Conservation (phyloP, 2,113 vertebrate species). For the Panthera leo region DNA sequence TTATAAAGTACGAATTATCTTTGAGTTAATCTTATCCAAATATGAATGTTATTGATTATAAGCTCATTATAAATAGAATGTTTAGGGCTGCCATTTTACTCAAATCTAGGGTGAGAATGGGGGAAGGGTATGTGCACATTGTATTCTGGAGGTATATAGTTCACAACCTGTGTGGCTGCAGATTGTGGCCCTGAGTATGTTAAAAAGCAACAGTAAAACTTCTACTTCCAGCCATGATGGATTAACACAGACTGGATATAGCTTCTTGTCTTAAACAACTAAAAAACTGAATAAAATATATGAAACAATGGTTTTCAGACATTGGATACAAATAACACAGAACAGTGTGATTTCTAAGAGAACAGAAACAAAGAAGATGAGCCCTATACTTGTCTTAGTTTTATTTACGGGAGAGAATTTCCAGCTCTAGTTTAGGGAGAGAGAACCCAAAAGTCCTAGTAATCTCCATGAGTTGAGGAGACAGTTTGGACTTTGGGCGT, state of each 20-base stretch:
- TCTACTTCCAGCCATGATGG: neutral
- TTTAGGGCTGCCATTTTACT: constrained; percentile 12
- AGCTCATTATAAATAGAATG: neutral
- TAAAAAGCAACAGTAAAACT: constrained; percentile 6
- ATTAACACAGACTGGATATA: neutral
- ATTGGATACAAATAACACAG: neutral
- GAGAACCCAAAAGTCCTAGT: neutral
- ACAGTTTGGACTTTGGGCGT: neutral
- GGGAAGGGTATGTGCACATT: neutral
- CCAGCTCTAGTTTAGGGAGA: neutral
- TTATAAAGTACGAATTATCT: constrained; percentile 16
- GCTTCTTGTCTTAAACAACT: neutral
- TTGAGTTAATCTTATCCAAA: neutral
- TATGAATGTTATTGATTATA: neutral
- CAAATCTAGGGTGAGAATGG: neutral
- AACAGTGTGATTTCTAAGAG: neutral
- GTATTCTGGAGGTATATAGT: neutral
- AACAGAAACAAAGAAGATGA: constrained; percentile 3
- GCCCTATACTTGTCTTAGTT: neutral
- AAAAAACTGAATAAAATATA: constrained; percentile 39
- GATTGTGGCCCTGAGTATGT: neutral
- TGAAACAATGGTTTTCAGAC: constrained; percentile 7
- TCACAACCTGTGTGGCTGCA: neutral
- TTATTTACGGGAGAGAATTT: constrained; percentile 2
- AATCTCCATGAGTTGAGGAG: neutral